phyloP scores from a whole-genome alignment of 1,140 invertebrate species.

The Philaenus spumarius region DNA sequence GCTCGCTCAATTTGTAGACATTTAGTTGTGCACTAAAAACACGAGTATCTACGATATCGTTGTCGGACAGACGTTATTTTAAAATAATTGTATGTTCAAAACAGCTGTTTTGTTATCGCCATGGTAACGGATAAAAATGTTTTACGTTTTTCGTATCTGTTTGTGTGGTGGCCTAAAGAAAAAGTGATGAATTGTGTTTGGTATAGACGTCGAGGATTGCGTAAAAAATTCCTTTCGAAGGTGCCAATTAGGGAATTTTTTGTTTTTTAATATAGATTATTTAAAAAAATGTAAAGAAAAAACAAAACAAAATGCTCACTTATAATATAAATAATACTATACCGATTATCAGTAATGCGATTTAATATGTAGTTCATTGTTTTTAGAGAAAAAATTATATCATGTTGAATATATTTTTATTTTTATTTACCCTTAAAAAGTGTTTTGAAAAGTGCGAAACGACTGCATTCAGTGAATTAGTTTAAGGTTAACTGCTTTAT shows the following conservation, averaged over 20 bases:
- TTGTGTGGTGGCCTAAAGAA: neutral
- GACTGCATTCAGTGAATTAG: neutral
- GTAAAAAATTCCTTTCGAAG: neutral
- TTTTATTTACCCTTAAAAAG: neutral
- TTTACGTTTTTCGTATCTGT: slow-evolving; percentile 4
- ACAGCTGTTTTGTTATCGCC: too few relatives aligned
- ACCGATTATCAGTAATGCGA: neutral
- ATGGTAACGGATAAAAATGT: neutral
- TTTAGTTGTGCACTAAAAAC: neutral
- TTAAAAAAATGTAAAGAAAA: slow-evolving; percentile 5
- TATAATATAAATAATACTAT: slow-evolving; percentile 3
- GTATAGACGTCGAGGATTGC: neutral
- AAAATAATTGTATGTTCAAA: neutral
- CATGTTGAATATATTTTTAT: slow-evolving; percentile 7
- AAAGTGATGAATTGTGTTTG: neutral
- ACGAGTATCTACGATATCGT: neutral
- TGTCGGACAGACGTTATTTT: neutral
- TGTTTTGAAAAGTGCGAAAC: neutral
- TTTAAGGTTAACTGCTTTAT: too few relatives aligned
- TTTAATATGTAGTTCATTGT: slow-evolving; percentile 9
- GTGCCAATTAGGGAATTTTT: slow-evolving; percentile 3
- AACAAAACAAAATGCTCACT: slow-evolving; percentile 12
- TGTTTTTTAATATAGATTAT: slow-evolving; percentile 13
- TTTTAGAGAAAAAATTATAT: slow-evolving; percentile 13
- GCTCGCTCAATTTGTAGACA: neutral